Base-by-base conservation (phyloP, 2,797 vertebrate species). In the Sebastolobus altivelis region DNA sequence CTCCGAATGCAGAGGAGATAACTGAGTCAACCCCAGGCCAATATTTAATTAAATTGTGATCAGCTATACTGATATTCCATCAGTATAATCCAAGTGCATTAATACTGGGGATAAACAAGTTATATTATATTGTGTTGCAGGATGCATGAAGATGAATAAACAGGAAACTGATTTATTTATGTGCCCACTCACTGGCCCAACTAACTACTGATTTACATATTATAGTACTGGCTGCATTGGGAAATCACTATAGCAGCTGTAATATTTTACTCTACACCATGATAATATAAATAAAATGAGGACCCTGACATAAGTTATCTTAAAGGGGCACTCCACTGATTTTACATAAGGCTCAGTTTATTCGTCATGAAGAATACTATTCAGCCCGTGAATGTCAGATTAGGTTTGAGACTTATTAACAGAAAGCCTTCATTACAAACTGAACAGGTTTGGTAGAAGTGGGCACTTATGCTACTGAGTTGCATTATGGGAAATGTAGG, bases 31-130 rank as follows among this genome's bases (percentile, higher is more conserved):
- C 63, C 62, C 49, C 67, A 18, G 72, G 69, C 56, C 75, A 69
- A 65, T 25, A 75, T 65, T 76, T 37, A 29, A 78, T 62, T 33
- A 65, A 72, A 38, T 22, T 52, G 69, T 75, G 67, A 81, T 83
- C 70, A 76, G 62, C 40, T 49, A 43, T 55, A 86, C 79, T 81
- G 84, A 84, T 67, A 37, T 67, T 71, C 43, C 56, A 84, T 87
- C 79, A 84, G 87, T 77, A 52, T 65, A 56, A 62, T 84, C 79
- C 69, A 83, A 91, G 88, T 87, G 79, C 90, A 89, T 87, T 74
- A 80, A 83, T 81, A 88, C 62, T 55, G 49, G 65, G 67, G 80
- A 77, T 87, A 80, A 75, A 78, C 77, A 84, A 52, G 69, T 71
- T 75, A 22, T 20, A 62, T 37, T 73, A 75, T 72, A 79, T 27